A percentile compares a stretch with the other conserved stretches of the same genome.
phyloP scores from a whole-genome alignment of 2,888 invertebrate species.

The Euphydryas editha region DNA sequence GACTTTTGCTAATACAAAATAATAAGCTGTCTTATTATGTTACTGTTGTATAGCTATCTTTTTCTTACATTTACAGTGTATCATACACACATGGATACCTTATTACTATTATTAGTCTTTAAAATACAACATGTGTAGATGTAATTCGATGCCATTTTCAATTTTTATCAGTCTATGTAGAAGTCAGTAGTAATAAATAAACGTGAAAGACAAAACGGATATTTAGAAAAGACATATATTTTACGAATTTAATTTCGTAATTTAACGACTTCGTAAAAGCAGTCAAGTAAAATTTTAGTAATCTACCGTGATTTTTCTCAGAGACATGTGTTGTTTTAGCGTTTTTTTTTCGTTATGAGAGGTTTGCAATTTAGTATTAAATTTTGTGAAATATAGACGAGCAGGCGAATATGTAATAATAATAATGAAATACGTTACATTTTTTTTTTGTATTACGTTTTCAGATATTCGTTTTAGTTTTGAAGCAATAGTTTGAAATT shows the following conservation, averaged over 20 bases:
- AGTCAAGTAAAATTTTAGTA: constrained; percentile 15
- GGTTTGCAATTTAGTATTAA: background rate
- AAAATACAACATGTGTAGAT: too few species aligned
- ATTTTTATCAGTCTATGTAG: background rate
- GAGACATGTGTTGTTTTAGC: background rate
- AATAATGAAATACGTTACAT: too few species aligned
- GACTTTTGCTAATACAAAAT: too few species aligned
- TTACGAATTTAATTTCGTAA: constrained; percentile 32
- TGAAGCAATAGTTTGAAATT: too few species aligned
- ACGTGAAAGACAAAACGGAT: constrained; percentile 21
- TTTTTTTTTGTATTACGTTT: too few species aligned
- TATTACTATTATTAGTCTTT: too few species aligned
- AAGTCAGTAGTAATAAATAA: constrained; percentile 12
- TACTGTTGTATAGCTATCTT: too few species aligned
- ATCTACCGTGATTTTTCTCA: constrained; percentile 6
- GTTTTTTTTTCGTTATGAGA: background rate
- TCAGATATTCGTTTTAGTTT: too few species aligned
- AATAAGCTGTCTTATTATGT: too few species aligned
- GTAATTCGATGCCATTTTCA: background rate
- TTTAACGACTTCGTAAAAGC: constrained; percentile 24
- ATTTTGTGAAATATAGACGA: background rate
- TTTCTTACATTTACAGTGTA: too few species aligned
- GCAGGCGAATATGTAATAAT: too few species aligned
- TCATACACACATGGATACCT: too few species aligned
- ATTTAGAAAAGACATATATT: constrained; percentile 18